Evolutionary conservation across 2,888 invertebrate species (phyloP), one percentile per base, ranked within the genome.

Genomic region (Leptinotarsa rubiginosa): DNA sequence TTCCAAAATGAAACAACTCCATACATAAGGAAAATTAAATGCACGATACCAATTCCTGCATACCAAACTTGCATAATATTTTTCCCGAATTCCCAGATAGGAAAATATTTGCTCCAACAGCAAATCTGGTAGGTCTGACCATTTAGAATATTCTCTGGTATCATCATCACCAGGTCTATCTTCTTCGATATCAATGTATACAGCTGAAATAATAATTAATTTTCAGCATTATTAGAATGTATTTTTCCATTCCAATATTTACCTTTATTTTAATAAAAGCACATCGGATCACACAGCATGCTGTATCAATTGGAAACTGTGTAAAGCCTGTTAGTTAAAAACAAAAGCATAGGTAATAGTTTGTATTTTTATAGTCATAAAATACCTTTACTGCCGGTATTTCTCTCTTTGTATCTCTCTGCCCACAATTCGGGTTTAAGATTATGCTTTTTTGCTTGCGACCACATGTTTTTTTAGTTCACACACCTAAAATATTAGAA

Each of bases 31-130:
- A 41, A 94, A 89, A 83, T 93, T 91, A 85, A 95, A 95, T 4
- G 92, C 92, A 65, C 90, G 86, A 81, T 93, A 89, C 94, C 94
- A 94, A 18, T 89, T 88, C 76, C 83, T 87, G 78, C 92, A 92
- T 49, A 93, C 94, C 83, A 93, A 88, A 69, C 95, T 94, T 0
- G 94, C 93, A 81, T 92, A 92, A 83, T 95, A 95, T 41, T 94
- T 90, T 81, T 95, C 91, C 65, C 91, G 90, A 54, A 93, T 91
- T 0, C 89, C 89, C 62, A 96, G 88, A 82, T 93, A 90, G 0
- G 92, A 88, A 84, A 94, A 95, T 72, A 96, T 91, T 83, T 92
- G 89, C 85, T 95, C 95, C 56, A 96, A 86, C 3, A 95, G 84
- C 31, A 95, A 88, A 82, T 94, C 93, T 0, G 95, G 95, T 16